Base-by-base conservation (phyloP, 2,113 vertebrate species). In the Lucifuga dentata region DNA sequence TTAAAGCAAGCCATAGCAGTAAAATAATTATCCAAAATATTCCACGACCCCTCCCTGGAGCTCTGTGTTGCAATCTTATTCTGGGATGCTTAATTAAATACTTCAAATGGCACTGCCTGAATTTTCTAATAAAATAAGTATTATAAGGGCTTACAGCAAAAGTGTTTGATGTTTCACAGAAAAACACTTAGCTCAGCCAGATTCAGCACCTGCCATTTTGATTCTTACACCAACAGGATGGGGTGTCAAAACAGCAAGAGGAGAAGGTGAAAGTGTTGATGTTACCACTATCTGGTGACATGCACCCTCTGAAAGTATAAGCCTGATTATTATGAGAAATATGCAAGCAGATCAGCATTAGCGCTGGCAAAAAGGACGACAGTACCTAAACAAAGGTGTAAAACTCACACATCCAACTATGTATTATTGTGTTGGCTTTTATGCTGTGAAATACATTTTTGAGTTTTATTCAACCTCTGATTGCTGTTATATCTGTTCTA, bases 71-170 rank as follows among this genome's bases (percentile, higher is more conserved):
- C 26, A 29, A 29, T 57, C 36, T 8, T 7, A 16, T 43, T 44
- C 3, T 2, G 4, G 62, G 61, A 73, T 48, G 48, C 17, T 57
- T 35, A 3, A 33, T 35, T 63, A 65, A 60, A 79, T 19, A n/a
- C n/a, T n/a, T n/a, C n/a, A 26, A 78, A 83, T 46, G 39, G 10
- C 41, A 29, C 32, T 45, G 19, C 15, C 8, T 46, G 46, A 46
- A 58, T 71, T 69, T 80, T 75, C 67, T 61, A 66, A 84, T 81
- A 76, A 79, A 70, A 80, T 57, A 38, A 66, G 77, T 41, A 72
- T 86, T 80, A 76, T 48, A 11, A 41, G 8, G 56, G 63, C 65
- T 78, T 69, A 75, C 11, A 39, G 20, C 55, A 39, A 19, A 8
- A 13, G 5, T 26, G 5, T 51, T 39, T 38, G 50, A 58, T 48